Evolutionary conservation across 2,113 vertebrate species (phyloP).

Genomic region (Agelaius tricolor): DNA sequence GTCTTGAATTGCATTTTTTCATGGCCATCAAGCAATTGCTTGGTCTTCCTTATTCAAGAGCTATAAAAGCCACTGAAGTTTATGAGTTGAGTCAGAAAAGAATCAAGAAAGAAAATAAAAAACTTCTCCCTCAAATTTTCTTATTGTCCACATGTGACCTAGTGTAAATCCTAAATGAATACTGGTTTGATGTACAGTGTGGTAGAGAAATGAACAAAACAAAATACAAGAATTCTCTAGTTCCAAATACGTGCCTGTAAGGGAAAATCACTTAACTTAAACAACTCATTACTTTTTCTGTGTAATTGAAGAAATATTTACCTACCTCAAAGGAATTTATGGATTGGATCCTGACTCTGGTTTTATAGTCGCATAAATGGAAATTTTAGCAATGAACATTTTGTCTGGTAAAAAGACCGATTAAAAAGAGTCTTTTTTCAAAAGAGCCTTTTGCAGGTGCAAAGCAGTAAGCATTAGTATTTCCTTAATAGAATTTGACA

Average conservation of each 20-base stretch:
- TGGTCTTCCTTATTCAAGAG: neutral
- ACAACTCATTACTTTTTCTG: neutral
- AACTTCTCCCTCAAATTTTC: neutral
- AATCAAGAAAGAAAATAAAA: neutral
- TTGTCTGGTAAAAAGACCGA: neutral
- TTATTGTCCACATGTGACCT: neutral
- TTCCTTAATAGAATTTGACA: neutral
- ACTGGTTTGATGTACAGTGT: neutral
- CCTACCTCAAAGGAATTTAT: neutral
- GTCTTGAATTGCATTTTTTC: neutral
- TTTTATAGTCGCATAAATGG: neutral
- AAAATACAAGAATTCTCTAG: neutral
- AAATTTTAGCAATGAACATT: neutral
- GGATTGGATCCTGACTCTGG: neutral
- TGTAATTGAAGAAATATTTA: conserved; percentile 6
- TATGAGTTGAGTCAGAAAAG: neutral
- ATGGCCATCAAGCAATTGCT: neutral
- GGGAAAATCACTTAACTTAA: neutral
- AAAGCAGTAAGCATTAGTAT: neutral
- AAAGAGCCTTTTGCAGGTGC: neutral
- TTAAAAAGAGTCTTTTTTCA: neutral
- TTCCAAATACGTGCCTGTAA: neutral
- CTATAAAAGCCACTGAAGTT: neutral
- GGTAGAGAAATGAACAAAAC: neutral
- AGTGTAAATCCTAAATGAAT: neutral